Base-by-base conservation (phyloP, 2,113 vertebrate species). In the Carassius carassius region DNA sequence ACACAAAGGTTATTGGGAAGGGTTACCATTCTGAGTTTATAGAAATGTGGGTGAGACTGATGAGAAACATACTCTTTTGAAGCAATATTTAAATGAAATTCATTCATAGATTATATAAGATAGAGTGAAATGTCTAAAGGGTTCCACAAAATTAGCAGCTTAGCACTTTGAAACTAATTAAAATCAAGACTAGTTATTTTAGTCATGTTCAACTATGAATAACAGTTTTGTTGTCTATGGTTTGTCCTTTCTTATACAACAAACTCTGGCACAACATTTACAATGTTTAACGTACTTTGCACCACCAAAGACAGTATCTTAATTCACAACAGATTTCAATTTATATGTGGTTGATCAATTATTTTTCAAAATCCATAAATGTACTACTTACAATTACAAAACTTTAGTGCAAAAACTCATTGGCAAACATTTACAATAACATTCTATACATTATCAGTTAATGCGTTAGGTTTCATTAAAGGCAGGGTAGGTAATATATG, bases 21-120 rank as follows among this genome's bases (percentile, higher is more conserved):
- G 21, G 13, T 63, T 81, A 83, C 47, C 37, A 29, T 75, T 58
- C 47, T 29, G 32, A 47, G 54, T 19, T 72, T 63, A 82, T 32
- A 72, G 73, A 82, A 62, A 83, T 75, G 75, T 73, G 75, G 75
- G 56, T 78, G 79, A 84, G 54, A 85, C 56, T 82, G 83, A 87
- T 60, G 60, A 78, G 49, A 62, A 78, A 78, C 78, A 78, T 37
- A 14, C 37, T 65, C 58, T 25, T 63, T 65, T 80, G 44, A 81
- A 49, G 17, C 2, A 12, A 65, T 65, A 80, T 65, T 65, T 47
- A 25, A 69, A 81, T 69, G 2, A 63, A 80, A 80, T 63, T 80
- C 58, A 80, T 47, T 69, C 62, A 35, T 51, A 67, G 78, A 49
- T 81, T 63, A 63, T 65, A 29, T 80, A 17, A 80, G 37, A 8